Base-by-base conservation (phyloP, 2,888 invertebrate species). In the Ectropis crepuscularia region DNA sequence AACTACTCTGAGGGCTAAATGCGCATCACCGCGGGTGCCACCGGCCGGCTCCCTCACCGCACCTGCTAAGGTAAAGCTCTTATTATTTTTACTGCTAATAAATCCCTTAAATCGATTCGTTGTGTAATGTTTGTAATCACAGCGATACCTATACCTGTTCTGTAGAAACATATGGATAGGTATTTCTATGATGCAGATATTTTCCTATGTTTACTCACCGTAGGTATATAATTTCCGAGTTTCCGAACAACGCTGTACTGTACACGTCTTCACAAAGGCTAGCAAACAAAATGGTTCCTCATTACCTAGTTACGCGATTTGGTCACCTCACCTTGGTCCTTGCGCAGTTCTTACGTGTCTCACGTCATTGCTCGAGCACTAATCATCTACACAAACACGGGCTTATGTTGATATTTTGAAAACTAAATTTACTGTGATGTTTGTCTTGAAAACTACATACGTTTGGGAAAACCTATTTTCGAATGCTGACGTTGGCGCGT, bases 11-110 rank as follows among this genome's bases (percentile, higher is more conserved):
- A 78, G 78, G 83, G 81, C 81, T 77, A 77, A 83, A 86, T 85
- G 87, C 89, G 88, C 87, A 87, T 76, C 83, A 76, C 63, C 89
- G 90, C 84, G 91, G 85, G 90, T 89, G 87, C 63, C 67, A 74
- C 11, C 50, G 47, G 57, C 61, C 28, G 51, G 73, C 64, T 73
- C 50, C 50, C 48, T 61, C 62, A 38, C 49, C 63, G 60, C 65
- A 57, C 50, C 72, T 61, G 16, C 63, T 64, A 78, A 87, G 88
- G 88, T 88, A 87, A 85, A 69, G 67, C 42, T 55, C 60, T 62
- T 67, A 64, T 68, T 55, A 50, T 57, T 61, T 36, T 8, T 47
- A 46, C 12, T 12, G 6, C 59, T 57, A 41, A 49, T 12, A 51
- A n/a, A 57, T 8, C 5, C 63, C 61, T 57, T 41, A 71, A 70